Evolutionary conservation across 2,888 invertebrate species (phyloP).

Genomic region (Polymixis flavicincta): DNA sequence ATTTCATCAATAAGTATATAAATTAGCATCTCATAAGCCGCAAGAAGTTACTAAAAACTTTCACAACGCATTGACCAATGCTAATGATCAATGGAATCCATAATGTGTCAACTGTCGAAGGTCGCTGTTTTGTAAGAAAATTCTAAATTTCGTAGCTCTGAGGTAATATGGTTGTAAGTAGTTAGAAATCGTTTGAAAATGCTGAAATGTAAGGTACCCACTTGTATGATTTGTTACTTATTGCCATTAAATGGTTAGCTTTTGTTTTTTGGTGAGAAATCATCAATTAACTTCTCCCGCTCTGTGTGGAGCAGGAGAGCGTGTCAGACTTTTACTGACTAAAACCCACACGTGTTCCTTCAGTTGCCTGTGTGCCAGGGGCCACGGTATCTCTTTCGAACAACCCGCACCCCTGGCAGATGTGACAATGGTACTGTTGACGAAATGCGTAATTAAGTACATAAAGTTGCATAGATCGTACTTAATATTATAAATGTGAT

Average conservation of each 20-base stretch:
- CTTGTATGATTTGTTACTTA: slow-evolving; percentile 16
- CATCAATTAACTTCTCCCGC: no score
- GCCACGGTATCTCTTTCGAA: no score
- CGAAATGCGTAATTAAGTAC: not conserved
- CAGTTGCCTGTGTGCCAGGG: no score
- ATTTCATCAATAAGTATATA: slow-evolving; percentile 13
- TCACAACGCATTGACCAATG: slow-evolving; percentile 51
- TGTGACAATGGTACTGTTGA: not conserved
- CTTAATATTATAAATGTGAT: no score
- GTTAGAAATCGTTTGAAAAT: slow-evolving; percentile 4
- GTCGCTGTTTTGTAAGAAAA: slow-evolving; percentile 53
- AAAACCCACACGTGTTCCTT: no score
- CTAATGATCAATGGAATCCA: slow-evolving; percentile 54
- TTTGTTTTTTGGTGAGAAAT: no score
- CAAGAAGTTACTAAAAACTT: slow-evolving; percentile 31
- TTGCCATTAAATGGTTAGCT: slow-evolving; percentile 1
- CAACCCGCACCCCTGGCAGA: no score
- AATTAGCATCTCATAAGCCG: slow-evolving; percentile 26
- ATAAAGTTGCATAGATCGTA: not conserved
- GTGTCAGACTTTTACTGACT: no score
- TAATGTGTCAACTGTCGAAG: slow-evolving; percentile 65
- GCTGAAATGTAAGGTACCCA: slow-evolving; percentile 28
- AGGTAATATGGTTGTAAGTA: slow-evolving; percentile 42
- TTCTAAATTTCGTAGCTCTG: slow-evolving; percentile 32
- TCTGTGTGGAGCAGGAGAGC: no score